A percentile compares a stretch with the other conserved stretches of the same genome.
These are phyloP conservation scores for Drosophila merina DNA, from an alignment of 2,888 invertebrate species.

Conservation along the genomic window DNA sequence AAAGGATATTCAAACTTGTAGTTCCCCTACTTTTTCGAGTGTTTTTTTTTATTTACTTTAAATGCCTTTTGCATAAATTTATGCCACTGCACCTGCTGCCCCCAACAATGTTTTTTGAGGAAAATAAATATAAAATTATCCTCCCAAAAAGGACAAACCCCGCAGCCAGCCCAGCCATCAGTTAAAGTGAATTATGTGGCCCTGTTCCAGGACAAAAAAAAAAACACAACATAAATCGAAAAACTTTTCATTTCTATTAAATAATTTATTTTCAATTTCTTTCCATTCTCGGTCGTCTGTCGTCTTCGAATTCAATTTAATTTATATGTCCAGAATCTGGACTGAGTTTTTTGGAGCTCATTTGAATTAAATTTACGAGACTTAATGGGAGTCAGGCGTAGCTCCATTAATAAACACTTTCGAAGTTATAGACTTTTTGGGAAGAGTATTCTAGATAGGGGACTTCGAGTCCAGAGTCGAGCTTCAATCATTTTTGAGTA, in stretches of 20 bases:
- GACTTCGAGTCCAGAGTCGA: background rate
- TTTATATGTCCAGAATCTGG: conserved; percentile 12
- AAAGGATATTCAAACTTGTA: no score
- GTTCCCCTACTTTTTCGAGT: background rate
- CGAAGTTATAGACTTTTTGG: background rate
- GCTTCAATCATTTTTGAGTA: conserved; percentile 2
- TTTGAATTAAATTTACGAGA: conserved; percentile 20
- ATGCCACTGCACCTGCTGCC: conserved; percentile 63
- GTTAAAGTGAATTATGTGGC: conserved; percentile 72
- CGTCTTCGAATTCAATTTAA: conserved; percentile 18
- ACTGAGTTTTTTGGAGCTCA: background rate
- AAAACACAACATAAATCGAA: conserved; percentile 71
- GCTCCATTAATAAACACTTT: conserved; percentile 9
- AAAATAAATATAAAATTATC: background rate
- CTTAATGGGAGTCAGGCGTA: background rate
- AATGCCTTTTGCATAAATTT: conserved; percentile 59
- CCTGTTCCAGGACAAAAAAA: conserved; percentile 44
- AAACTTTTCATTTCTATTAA: conserved; percentile 77
- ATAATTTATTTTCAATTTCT: conserved; percentile 71
- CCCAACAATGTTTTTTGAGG: background rate
- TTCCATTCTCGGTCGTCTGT: conserved; percentile 20
- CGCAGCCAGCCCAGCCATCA: background rate
- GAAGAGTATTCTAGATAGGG: background rate
- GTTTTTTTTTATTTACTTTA: conserved; percentile 42
- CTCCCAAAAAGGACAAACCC: background rate